Evolutionary conservation across 37 sponge, comb jelly and placozoan species (phyloP).

Genomic region (Aplysina aerophoba): DNA sequence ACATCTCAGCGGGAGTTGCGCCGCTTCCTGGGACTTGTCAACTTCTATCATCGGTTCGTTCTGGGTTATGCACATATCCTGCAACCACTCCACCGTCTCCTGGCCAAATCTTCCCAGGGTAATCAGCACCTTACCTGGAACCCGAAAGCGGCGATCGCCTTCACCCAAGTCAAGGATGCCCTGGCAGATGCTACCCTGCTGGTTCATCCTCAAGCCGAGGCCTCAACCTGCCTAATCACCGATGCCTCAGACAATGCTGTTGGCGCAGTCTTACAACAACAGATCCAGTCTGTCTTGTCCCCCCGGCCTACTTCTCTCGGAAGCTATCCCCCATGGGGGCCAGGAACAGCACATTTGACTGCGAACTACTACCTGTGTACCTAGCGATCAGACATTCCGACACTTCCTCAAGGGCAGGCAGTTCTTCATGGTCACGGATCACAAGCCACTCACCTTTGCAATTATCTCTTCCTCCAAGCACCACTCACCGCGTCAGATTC

Average conservation of each 20-base stretch:
- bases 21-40: slow-evolving; percentile 46
- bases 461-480: background rate
- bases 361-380: slow-evolving; percentile 46
- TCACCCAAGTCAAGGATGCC: slow-evolving; percentile 45
- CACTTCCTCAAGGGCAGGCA: slow-evolving; percentile 7
- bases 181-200: slow-evolving; percentile 46
- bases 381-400: slow-evolving; percentile 19
- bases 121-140: slow-evolving; percentile 39
- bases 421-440: slow-evolving; percentile 27
- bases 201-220: slow-evolving; percentile 44
- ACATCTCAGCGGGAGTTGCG: slow-evolving; percentile 36
- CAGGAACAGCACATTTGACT: slow-evolving; percentile 50
- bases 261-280: slow-evolving; percentile 63
- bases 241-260: slow-evolving; percentile 67
- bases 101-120: background rate
- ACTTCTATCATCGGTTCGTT: slow-evolving; percentile 40
- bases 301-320: slow-evolving; percentile 24
- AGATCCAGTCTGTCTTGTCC: slow-evolving; percentile 13
- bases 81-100: slow-evolving; percentile 46
- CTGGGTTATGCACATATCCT: slow-evolving; percentile 27
- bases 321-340: slow-evolving; percentile 21
- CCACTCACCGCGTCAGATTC: slow-evolving; percentile 3
- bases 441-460: slow-evolving; percentile 33
- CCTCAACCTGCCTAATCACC: slow-evolving; percentile 58
- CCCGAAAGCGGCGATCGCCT: slow-evolving; percentile 12